Evolutionary conservation across 2,797 vertebrate genomes (phyloP).

Genomic region (Rhabdomys pumilio): DNA sequence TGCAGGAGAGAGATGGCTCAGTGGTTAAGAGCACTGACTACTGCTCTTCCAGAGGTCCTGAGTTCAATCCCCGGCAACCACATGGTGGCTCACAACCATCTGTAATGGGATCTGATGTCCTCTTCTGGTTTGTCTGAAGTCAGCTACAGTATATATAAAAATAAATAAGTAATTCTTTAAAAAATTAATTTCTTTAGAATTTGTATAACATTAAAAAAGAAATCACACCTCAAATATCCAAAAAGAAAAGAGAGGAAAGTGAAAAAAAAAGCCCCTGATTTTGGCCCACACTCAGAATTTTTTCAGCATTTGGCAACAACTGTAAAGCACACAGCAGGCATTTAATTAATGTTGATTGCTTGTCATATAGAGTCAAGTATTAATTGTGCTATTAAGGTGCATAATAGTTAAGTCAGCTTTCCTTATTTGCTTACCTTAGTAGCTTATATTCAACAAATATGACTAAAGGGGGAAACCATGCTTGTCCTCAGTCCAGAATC

Average conservation of each 20-base stretch:
- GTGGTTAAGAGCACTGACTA: not conserved
- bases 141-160: no score
- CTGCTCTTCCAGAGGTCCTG: not conserved
- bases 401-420: slow-evolving; percentile 10
- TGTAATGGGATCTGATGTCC: not conserved
- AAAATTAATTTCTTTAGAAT: slow-evolving; percentile 17
- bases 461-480: not conserved
- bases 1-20: not conserved
- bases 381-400: slow-evolving; percentile 58
- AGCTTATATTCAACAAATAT: slow-evolving; percentile 10
- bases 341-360: slow-evolving; percentile 18
- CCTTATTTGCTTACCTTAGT: not conserved
- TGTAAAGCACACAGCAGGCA: slow-evolving; percentile 56
- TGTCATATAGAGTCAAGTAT: slow-evolving; percentile 28
- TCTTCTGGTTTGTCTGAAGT: not conserved
- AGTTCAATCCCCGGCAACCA: not conserved
- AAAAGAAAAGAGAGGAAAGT: not conserved
- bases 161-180: not conserved
- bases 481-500: not conserved
- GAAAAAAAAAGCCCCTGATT: not conserved
- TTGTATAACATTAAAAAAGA: slow-evolving; percentile 19
- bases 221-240: not conserved
- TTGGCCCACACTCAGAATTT: slow-evolving; percentile 37
- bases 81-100: not conserved
- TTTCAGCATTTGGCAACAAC: not conserved